Evolutionary conservation across 2,113 vertebrate genomes (phyloP), one percentile per base, ranked within the genome.

Genomic region (Enhydra lutris): DNA sequence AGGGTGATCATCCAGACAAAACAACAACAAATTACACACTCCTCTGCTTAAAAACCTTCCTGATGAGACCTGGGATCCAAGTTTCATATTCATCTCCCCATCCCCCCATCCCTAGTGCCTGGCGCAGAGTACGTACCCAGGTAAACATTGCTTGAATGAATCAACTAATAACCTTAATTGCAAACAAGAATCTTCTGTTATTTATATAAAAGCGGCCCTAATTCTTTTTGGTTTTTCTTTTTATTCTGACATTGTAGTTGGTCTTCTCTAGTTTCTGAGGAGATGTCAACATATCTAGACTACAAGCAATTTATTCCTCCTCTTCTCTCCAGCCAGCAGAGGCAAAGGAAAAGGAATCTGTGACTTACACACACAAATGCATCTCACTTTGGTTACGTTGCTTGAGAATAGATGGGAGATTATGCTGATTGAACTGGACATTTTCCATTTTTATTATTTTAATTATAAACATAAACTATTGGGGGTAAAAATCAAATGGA

Each of bases 391-490:
- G 1, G 82, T 67, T 83, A 83, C 50, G 74, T 84, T 97, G 96
- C 18, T 89, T 92, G 73, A 94, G n/a, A 52, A 95, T 69, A 94
- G 84, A 97, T 96, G 96, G 78, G 94, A 73, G 83, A 94, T 63
- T 97, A 42, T 17, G 36, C 61, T 94, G 87, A 98, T 84, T 96
- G 94, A 96, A 97, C 78, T 59, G 84, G 91, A 87, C 81, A 97
- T 93, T 97, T 96, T 92, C 84, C 97, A 97, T 86, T 95, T 89
- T 91, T 97, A 97, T 95, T 95, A 89, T 97, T 96, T 98, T 98
- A 98, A 99, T 98, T 98, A 98, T 93, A 98, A 98, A 98, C 94
- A 98, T 63, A 98, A 98, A 98, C 89, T 79, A 97, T 29, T 96
- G 63, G 92, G 93, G 98, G 50, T 95, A 95, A 98, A 98, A 97